These are phyloP conservation scores for Drosophila truncata DNA, from an alignment of 1,140 invertebrate species.

Conservation along the genomic window DNA sequence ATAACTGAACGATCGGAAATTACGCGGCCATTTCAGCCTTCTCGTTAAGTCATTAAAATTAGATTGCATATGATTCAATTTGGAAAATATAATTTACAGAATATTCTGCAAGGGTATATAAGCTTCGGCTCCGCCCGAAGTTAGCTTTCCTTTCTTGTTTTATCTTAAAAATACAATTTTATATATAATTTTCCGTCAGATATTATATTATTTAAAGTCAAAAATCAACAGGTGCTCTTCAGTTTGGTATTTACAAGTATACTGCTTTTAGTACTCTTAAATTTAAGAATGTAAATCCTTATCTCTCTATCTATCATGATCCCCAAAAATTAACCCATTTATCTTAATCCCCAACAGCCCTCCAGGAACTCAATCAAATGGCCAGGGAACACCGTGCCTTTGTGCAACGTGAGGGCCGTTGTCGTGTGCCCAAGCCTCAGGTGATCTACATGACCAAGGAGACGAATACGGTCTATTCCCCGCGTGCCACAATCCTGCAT, in stretches of 20 bases:
- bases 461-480: constrained; percentile 89
- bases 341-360: neutral
- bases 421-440: constrained; percentile 49
- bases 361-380: constrained; percentile 21
- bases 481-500: constrained; percentile 90
- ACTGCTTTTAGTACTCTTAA: neutral
- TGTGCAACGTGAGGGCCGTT: constrained; percentile 25
- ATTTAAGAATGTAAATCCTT: neutral
- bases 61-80: too few relatives aligned
- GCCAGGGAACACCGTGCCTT: constrained; percentile 6
- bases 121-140: too few relatives aligned
- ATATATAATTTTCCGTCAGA: rapidly evolving
- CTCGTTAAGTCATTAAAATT: too few relatives aligned
- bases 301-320: neutral
- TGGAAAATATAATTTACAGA: too few relatives aligned
- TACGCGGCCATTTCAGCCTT: too few relatives aligned
- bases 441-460: constrained; percentile 58
- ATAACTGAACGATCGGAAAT: too few relatives aligned
- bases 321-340: neutral
- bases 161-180: too few relatives aligned
- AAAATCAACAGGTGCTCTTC: too few relatives aligned
- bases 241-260: neutral
- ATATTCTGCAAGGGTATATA: too few relatives aligned
- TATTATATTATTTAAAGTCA: neutral
- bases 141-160: too few relatives aligned